Percentiles rank a stretch among this genome's conserved stretches.
Conservation (phyloP, 2,888 invertebrate genomes). For the Nymphalis polychloros region DNA sequence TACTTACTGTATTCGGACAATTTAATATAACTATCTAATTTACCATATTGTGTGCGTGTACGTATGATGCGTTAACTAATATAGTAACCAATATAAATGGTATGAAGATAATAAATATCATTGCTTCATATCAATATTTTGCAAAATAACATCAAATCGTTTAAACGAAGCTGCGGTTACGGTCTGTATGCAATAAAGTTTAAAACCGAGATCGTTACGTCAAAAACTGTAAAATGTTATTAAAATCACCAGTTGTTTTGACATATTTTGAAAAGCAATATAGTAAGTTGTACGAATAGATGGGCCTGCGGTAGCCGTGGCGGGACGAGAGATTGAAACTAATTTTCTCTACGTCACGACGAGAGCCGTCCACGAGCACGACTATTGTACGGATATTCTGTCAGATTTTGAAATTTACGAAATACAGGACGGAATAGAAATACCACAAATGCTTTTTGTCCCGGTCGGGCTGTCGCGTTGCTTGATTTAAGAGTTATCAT, state of each 20-base stretch:
- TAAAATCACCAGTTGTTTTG: conserved; percentile 16
- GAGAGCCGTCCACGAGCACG: conserved; percentile 46
- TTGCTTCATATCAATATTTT: no score
- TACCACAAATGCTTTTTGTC: conserved; percentile 34
- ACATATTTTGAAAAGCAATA: conserved; percentile 32
- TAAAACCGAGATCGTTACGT: not conserved
- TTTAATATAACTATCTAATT: no score
- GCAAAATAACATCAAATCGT: no score
- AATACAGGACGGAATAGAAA: conserved; percentile 37
- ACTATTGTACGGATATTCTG: conserved; percentile 50
- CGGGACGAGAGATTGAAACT: conserved; percentile 64
- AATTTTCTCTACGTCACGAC: conserved; percentile 70
- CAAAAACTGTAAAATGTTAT: conserved; percentile 10
- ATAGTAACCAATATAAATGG: no score
- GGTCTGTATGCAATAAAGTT: no score
- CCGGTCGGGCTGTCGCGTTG: conserved; percentile 19
- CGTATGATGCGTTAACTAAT: no score
- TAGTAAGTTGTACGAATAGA: conserved; percentile 36
- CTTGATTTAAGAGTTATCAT: conserved; percentile 32
- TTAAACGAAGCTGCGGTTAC: no score
- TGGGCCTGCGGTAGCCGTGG: conserved; percentile 55
- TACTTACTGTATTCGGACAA: no score
- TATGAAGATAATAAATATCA: no score
- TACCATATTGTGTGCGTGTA: no score
- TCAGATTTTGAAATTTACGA: conserved; percentile 52